Base-by-base conservation (phyloP, 2,888 invertebrate genomes). In the Aphelenchoides bicaudatus region DNA sequence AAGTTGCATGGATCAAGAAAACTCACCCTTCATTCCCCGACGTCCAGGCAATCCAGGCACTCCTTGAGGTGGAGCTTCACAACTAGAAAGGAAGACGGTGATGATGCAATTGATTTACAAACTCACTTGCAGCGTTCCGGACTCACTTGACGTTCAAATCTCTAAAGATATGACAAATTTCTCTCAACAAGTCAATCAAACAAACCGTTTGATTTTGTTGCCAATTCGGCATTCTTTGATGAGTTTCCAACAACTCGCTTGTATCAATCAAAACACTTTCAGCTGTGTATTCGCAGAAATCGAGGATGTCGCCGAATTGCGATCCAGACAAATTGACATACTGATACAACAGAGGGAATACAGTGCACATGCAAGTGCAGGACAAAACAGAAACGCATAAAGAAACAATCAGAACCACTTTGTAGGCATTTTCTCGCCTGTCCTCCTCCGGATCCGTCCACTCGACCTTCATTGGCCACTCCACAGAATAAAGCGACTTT, bases 21-120 rank as follows among this genome's bases (percentile, higher is more conserved):
- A 58, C 6, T 62, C 31, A 27, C 74, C 75, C 16, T 67, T 61
- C 39, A 76, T 31, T 1, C 75, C 76, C 13, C 61, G 63, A 23
- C 76, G 57, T 2, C 76, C 76, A 3, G 72, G 60, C 4, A 71
- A 49, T n/a, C 76, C 76, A 0, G 70, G 69, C 0, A 64, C 63
- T 6, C 76, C 76, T 16, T 59, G 53, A 25, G 71, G n/a, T n/a
- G n/a, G 70, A 39, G 69, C 64, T 27, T 70, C 63, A 58, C 75
- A 76, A 43, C 68, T 65, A 37, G 28, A 59, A 19, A 52, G 34
- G 34, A 34, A 34, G 34, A 34, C n/a, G n/a, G 34, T 10, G 10
- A 34, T n/a, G 34, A 10, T 10, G 10, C 10, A n/a, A 10, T 34
- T 34, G n/a, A 10, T 34, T 34, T n/a, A 34, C 10, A n/a, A n/a